Conservation (phyloP, 2,797 vertebrate species). For the Oceanodroma leucorhoa region DNA sequence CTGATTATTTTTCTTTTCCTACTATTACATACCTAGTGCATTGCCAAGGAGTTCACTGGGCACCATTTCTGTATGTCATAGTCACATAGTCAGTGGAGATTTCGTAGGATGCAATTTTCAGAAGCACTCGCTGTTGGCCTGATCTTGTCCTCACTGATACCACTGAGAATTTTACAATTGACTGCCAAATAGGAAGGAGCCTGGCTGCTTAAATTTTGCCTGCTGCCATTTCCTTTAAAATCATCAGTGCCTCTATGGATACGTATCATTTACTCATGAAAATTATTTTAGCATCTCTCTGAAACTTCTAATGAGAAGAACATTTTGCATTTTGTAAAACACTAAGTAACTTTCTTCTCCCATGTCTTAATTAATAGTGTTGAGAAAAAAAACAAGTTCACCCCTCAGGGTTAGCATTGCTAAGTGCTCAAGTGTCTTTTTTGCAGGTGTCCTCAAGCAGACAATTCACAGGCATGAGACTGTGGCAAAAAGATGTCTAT, state of each 20-base stretch:
- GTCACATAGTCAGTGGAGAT: not conserved
- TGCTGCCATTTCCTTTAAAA: not conserved
- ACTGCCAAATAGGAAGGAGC: not conserved
- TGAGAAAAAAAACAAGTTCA: rapidly evolving
- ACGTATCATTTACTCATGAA: not conserved
- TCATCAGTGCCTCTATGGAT: not conserved
- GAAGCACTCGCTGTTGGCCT: not conserved
- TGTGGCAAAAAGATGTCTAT: not conserved
- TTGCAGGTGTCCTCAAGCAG: not conserved
- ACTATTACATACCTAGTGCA: not conserved
- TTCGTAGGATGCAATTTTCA: not conserved
- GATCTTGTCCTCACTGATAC: not conserved
- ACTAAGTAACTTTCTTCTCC: not conserved
- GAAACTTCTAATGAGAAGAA: not conserved
- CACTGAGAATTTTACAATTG: not conserved
- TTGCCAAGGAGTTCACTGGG: not conserved
- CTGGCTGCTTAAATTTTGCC: not conserved
- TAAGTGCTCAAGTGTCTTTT: not conserved
- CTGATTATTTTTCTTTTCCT: not conserved
- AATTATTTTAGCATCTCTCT: not conserved
- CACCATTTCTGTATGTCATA: not conserved
- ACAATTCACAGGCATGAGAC: not conserved
- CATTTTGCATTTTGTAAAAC: not conserved
- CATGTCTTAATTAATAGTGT: not conserved
- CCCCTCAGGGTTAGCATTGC: not conserved